Evolutionary conservation across 1,140 invertebrate species (phyloP).

Genomic region (Sycobia sp.): DNA sequence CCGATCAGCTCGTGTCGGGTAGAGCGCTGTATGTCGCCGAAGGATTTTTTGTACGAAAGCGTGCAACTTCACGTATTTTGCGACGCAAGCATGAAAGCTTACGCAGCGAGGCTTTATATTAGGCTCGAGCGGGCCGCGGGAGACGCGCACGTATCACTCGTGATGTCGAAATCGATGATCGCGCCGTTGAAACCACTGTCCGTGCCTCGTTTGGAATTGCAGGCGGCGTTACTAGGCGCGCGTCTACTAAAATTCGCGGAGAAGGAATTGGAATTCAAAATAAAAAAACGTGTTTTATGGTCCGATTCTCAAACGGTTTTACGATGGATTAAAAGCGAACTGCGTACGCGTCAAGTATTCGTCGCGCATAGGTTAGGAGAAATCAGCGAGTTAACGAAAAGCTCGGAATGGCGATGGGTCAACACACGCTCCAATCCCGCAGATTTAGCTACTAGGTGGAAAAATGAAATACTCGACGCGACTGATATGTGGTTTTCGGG

Average conservation of each 20-base stretch:
- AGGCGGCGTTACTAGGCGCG: constrained; percentile 3
- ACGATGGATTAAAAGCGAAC: neutral
- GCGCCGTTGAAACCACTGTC: neutral
- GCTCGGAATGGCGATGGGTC: constrained; percentile 2
- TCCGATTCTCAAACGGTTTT: neutral
- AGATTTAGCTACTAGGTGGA: neutral
- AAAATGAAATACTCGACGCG: neutral
- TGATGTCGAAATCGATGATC: neutral
- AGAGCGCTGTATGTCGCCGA: too few relatives aligned
- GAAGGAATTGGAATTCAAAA: neutral
- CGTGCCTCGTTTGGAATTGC: neutral
- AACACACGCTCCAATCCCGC: neutral
- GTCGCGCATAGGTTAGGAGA: constrained; percentile 3
- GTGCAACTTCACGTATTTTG: constrained; percentile 8
- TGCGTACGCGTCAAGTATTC: neutral
- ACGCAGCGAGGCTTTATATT: neutral
- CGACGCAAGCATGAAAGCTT: constrained; percentile 2
- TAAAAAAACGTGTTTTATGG: neutral
- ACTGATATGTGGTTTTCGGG: neutral
- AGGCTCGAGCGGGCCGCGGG: neutral
- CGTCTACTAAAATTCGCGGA: neutral
- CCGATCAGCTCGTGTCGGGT: too few relatives aligned
- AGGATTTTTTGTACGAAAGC: neutral
- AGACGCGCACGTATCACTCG: neutral
- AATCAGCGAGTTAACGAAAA: neutral